phyloP scores from a whole-genome alignment of 2,888 invertebrate species.

The Eupithecia inturbata region DNA sequence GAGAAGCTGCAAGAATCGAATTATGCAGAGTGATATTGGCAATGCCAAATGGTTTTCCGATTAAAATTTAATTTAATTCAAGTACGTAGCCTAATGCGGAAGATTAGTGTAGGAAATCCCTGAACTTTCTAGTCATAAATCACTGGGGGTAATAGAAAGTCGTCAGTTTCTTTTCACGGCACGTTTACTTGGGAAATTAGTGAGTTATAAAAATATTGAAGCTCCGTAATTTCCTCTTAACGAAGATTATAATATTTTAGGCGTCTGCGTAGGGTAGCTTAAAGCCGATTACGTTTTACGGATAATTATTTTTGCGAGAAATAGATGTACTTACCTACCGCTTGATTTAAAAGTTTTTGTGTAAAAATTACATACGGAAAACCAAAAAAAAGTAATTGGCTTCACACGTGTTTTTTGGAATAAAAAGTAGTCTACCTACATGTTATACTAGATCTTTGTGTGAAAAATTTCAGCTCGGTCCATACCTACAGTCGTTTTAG shows the following conservation, averaged over 20 bases:
- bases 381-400: too few species aligned
- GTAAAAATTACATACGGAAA: too few species aligned
- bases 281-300: background rate
- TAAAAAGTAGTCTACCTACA: too few species aligned
- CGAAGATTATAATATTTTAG: background rate
- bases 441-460: too few species aligned
- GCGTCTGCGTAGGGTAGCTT: background rate
- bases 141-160: background rate
- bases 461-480: too few species aligned
- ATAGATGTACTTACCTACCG: background rate
- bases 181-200: conserved; percentile 11
- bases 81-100: background rate
- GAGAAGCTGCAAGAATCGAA: background rate
- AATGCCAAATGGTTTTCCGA: conserved; percentile 4
- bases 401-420: too few species aligned
- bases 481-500: too few species aligned
- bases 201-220: conserved; percentile 10
- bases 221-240: conserved; percentile 8
- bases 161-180: conserved; percentile 15
- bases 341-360: too few species aligned
- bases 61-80: conserved; percentile 6
- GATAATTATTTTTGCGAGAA: background rate
- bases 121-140: conserved; percentile 5
- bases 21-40: background rate
- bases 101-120: background rate